Evolutionary conservation across 2,888 invertebrate species (phyloP), one percentile per base, ranked within the genome.

Genomic region (Epinotia bilunana): DNA sequence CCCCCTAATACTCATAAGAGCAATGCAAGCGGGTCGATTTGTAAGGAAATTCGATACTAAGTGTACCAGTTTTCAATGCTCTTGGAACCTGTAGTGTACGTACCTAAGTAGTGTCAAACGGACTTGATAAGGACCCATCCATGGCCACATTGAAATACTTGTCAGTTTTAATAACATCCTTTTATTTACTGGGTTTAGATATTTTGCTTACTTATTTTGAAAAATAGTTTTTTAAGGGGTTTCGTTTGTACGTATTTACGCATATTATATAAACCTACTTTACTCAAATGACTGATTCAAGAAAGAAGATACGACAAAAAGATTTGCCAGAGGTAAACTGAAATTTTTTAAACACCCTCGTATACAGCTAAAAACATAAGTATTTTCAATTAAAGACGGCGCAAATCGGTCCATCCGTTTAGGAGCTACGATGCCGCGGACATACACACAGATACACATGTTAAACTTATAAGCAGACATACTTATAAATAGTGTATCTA

Each of bases 261-360:
- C 33, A 61, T n/a, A 12, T 43, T 61, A 12, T 43, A 55, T 18
- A 18, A 28, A 53, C 11, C 3, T 7, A 20, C 0, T 39, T n/a
- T 20, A 13, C 16, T 9, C 55, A 67, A 39, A 67, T 67, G 55
- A 55, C 67, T 9, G 39, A 67, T 13, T 28, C 18, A 18, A 63
- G 58, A n/a, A 74, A 46, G 46, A 69, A 63, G 57, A 33, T 57
- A 12, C 18, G 18, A 20, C 46, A 20, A 3, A 28, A 55, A 18
- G 63, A 74, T 11, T 6, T 74, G 57, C 69, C 74, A 2, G 46
- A 63, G 69, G 74, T 74, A 69, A 64, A n/a, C 18, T 16, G 9
- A 2, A 39, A 7, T 9, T 1, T 16, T 43, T 33, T 18, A 33
- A 33, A 16, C 13, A 62, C 12, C 0, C 39, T 12, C 2, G 39